These are phyloP conservation scores for Bellardia pandia DNA, from an alignment of 2,888 invertebrate genomes.

Conservation along the genomic window DNA sequence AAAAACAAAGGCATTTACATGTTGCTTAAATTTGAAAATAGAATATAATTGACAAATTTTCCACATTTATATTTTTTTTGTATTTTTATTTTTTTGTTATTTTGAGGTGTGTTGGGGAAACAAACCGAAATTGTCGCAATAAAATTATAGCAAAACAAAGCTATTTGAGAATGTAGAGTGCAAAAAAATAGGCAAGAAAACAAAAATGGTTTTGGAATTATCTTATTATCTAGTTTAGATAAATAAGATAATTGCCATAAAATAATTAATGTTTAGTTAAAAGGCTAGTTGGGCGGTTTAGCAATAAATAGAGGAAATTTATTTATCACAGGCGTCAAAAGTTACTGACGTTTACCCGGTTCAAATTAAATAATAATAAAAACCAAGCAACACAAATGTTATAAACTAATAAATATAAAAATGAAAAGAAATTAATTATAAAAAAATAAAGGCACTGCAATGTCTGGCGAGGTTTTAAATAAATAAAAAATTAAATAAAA, in stretches of 20 bases:
- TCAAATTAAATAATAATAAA: background rate
- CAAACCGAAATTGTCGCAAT: slow-evolving; percentile 44
- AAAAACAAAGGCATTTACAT: slow-evolving; percentile 49
- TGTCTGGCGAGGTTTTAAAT: background rate
- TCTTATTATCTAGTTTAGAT: slow-evolving; percentile 70
- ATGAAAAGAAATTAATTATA: slow-evolving; percentile 2
- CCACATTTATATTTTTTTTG: background rate
- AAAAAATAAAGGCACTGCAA: background rate
- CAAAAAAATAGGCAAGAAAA: slow-evolving; percentile 10
- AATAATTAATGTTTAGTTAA: slow-evolving; percentile 50
- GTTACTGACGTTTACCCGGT: background rate
- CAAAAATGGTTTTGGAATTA: slow-evolving; percentile 51
- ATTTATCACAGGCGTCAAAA: slow-evolving; percentile 22
- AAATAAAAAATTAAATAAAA: background rate
- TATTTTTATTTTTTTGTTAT: no score
- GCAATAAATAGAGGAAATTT: slow-evolving; percentile 13
- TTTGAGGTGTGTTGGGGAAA: slow-evolving; percentile 39
- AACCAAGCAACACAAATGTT: slow-evolving; percentile 8
- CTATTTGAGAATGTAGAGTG: background rate
- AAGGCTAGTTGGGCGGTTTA: slow-evolving; percentile 10
- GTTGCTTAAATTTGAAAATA: slow-evolving; percentile 20
- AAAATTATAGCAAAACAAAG: slow-evolving; percentile 41
- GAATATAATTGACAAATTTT: slow-evolving; percentile 63
- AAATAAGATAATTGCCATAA: slow-evolving; percentile 69
- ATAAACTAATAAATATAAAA: slow-evolving; percentile 9